Evolutionary conservation across 2,888 invertebrate species (phyloP), one percentile per base, ranked within the genome.

Genomic region (Fragum sueziense): DNA sequence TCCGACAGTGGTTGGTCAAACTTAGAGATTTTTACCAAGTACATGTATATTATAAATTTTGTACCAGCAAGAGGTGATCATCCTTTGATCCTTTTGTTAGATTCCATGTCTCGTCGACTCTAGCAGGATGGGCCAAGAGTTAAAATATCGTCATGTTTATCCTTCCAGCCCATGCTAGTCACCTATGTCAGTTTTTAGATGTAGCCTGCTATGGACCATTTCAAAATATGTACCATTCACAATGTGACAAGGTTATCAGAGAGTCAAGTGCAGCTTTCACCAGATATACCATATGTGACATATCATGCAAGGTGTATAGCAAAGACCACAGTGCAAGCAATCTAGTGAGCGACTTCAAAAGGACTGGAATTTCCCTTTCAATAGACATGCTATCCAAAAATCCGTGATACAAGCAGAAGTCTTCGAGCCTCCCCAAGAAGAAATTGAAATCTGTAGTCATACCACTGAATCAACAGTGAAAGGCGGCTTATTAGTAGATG

Each of bases 41-140:
- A 79, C 37, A 41, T 83, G 4, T 78, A 84, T 47, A 78, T 84
- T 41, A n/a, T 80, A 1, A 70, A 78, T 27, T 71, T 69, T 59
- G 52, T 74, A n/a, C 80, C 80, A 7, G 59, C 33, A 14, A 20
- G 65, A 6, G 68, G 11, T 17, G 57, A 61, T 25, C 11, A 70
- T 2, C 57, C 25, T n/a, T 14, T 72, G 9, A 70, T 80, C 0
- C 51, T 83, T 1, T 51, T 83, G 3, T 62, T 79, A 27, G 37
- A 17, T 70, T 73, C 1, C 72, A 72, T 54, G 54, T 77, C 3
- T 69, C 77, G 4, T 34, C 77, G 17, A 69, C 29, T 25, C 29
- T 83, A 4, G 34, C 25, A 29, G 75, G 77, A 0, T 82, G 82
- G 79, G 69, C 79, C 2, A 72, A 54, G 31, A n/a, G 31, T 41